Base-by-base conservation (phyloP, 2,113 vertebrate genomes). In the Mus spicilegus region DNA sequence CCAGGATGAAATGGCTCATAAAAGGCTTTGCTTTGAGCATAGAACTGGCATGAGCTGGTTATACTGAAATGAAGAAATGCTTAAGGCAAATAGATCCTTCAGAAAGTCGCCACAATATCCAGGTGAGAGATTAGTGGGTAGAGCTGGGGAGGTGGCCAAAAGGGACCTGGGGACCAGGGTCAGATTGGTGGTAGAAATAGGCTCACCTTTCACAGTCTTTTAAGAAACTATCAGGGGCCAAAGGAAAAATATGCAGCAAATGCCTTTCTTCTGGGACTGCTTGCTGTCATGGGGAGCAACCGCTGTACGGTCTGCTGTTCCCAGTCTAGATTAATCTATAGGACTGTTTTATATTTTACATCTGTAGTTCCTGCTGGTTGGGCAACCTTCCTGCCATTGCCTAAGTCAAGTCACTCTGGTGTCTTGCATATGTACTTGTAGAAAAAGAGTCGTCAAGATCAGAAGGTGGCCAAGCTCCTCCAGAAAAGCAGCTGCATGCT, bases 401-500 rank as follows among this genome's bases (percentile, higher is more conserved):
- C 39, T 78, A 65, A 76, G 88, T 81, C 51, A 73, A 96, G 42
- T 80, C 91, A 87, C 16, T 46, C 54, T 80, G 73, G 82, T 49
- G 56, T 93, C 56, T 81, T 91, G 75, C 75, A 81, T 26, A 14
- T 93, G 36, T 76, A 58, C 75, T 89, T 84, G 51, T 63, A 93
- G 84, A 90, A 80, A 93, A 93, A 73, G 82, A 81, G 87, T 82
- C 73, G 84, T 84, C 26, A 61, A 87, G 78, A 88, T 49, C 5
- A 4, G 84, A 94, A 93, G 78, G 87, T 49, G 5, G 76, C 87
- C 58, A 92, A 86, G 58, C 89, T 89, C n/a, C 54, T 73, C 56
- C 61, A 92, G 67, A 82, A 85, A 69, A 92, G 89, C 42, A 28
- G 61, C 67, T 67, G 8, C 46, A 77, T 80, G 85, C 87, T 93